phyloP scores from a whole-genome alignment of 2,888 invertebrate species.

The Parascotia fuliginaria region DNA sequence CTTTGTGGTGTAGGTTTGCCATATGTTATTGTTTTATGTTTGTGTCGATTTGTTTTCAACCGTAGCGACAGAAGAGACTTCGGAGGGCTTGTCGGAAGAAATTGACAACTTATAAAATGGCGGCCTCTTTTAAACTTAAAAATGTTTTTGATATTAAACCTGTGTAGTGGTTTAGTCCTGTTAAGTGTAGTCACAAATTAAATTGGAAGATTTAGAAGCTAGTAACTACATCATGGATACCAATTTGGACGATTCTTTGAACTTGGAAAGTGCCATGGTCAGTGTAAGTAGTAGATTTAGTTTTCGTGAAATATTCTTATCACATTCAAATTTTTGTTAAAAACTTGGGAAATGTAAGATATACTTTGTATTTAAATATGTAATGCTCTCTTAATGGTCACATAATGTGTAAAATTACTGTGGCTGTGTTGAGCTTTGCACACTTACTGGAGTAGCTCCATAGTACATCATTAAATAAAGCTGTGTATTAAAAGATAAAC shows the following conservation, averaged over 20 bases:
- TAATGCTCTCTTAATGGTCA: too few relatives aligned
- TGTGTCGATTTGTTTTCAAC: constrained; percentile 78
- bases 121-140: constrained; percentile 82
- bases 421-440: too few relatives aligned
- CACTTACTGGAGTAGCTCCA: too few relatives aligned
- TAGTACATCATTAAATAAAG: too few relatives aligned
- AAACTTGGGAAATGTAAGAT: neutral
- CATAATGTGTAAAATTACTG: too few relatives aligned
- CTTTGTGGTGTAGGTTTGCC: constrained; percentile 27
- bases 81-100: constrained; percentile 49
- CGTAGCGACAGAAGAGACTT: constrained; percentile 72
- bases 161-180: constrained; percentile 20
- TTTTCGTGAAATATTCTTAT: neutral
- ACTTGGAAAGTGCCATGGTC: constrained; percentile 71
- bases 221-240: constrained; percentile 66
- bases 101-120: constrained; percentile 83
- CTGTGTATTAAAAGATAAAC: too few relatives aligned
- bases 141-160: constrained; percentile 51
- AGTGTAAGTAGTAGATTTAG: constrained; percentile 59
- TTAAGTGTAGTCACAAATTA: constrained; percentile 10
- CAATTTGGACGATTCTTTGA: constrained; percentile 73
- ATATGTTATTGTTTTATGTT: constrained; percentile 29
- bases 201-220: constrained; percentile 5
- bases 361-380: neutral
- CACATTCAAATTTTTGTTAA: neutral